Conservation (phyloP, 2,888 invertebrate species). For the Drosophila acutilabella region DNA sequence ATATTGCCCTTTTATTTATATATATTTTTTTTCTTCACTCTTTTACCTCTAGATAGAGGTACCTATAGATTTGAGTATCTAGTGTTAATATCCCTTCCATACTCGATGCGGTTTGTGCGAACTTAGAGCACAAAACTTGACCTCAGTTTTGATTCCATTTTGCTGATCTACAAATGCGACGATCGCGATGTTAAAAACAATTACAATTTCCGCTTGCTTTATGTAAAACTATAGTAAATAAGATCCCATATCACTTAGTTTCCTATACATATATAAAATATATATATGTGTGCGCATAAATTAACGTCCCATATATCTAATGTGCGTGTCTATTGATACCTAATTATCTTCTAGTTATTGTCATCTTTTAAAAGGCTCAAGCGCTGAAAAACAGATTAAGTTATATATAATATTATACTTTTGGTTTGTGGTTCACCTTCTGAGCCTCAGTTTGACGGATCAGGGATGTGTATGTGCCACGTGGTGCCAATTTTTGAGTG, state of each 20-base stretch:
- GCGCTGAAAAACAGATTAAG: conserved; percentile 49
- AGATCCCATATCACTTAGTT: conserved; percentile 16
- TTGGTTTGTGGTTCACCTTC: conserved; percentile 31
- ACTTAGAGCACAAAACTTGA: conserved; percentile 12
- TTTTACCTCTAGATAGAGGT: too few relatives aligned
- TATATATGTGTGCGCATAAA: background rate
- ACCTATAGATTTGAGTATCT: conserved; percentile 11
- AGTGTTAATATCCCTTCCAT: background rate
- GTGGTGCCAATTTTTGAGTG: conserved; percentile 35
- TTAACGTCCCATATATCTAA: background rate
- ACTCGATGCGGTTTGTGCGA: conserved; percentile 4
- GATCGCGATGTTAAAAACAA: conserved; percentile 19
- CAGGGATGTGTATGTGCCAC: conserved; percentile 44
- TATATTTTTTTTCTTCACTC: background rate
- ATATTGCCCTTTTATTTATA: background rate
- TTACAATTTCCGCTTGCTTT: conserved; percentile 8
- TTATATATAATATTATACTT: too few relatives aligned
- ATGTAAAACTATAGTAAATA: conserved; percentile 24
- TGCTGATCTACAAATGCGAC: conserved; percentile 3
- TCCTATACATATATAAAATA: background rate
- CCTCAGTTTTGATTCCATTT: background rate
- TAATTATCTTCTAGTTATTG: conserved; percentile 1
- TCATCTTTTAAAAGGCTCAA: conserved; percentile 16
- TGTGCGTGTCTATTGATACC: conserved; percentile 3
- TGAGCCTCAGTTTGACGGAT: conserved; percentile 49